Evolutionary conservation across 2,113 vertebrate species (phyloP).

Genomic region (Rhabdomys dilectus): DNA sequence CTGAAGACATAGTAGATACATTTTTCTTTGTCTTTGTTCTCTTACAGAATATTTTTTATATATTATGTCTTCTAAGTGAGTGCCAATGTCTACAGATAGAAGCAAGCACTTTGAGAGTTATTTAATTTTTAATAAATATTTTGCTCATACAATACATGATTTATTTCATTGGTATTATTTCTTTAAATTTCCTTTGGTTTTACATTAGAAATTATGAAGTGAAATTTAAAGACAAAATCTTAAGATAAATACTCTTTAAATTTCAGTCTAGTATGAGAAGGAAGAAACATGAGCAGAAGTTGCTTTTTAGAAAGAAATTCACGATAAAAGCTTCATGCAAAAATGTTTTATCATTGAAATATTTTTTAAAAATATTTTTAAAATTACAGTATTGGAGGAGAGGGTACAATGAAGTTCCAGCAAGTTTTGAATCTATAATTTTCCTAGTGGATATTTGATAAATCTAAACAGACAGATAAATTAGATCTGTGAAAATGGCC

Average conservation of each 20-base stretch:
- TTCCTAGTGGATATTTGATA: not conserved
- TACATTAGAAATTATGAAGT: not conserved
- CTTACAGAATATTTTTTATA: not conserved
- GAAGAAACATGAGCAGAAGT: not conserved
- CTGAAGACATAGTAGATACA: not conserved
- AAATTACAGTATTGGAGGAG: not conserved
- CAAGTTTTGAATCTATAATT: not conserved
- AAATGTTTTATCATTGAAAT: not conserved
- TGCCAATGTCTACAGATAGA: not conserved
- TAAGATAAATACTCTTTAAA: not conserved
- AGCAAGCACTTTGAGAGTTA: not conserved
- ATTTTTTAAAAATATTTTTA: not conserved
- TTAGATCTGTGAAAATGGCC: conserved; percentile 59
- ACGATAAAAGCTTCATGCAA: not conserved
- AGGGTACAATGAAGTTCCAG: not conserved
- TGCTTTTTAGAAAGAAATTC: not conserved
- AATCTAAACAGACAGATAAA: conserved; percentile 28
- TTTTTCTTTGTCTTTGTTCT: not conserved
- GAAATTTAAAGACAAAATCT: not conserved
- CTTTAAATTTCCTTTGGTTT: not conserved
- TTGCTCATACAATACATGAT: not conserved
- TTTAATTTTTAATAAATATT: not conserved
- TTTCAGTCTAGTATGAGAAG: not conserved
- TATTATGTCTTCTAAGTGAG: not conserved
- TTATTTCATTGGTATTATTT: not conserved